Base-by-base conservation (phyloP, 2,797 vertebrate species). In the Coendou prehensilis region DNA sequence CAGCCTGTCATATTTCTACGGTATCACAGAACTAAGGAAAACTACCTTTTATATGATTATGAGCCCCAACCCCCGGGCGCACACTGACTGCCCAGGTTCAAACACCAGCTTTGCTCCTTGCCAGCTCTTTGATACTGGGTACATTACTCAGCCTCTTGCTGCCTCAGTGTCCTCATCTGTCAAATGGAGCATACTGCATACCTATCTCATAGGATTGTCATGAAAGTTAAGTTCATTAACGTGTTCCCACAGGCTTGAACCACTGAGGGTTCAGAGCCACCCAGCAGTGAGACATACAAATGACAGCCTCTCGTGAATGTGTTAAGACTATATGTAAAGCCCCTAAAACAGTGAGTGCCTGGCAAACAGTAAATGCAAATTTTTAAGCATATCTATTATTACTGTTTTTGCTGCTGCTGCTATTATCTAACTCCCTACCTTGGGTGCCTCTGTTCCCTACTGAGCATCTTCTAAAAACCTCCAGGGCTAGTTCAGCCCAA, bases 111-210 rank as follows among this genome's bases (percentile, higher is more conserved):
- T 59, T 79, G 57, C 52, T 63, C 30, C 17, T 94, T 79, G 75
- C 67, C 63, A 57, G 57, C 37, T 83, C 23, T 80, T 87, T 93
- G 81, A 87, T 52, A 81, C 71, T 80, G 20, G 57, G 50, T 45
- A 63, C 17, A 11, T 81, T 57, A 83, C 52, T 83, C 91, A 83
- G 45, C 69, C n/a, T 96, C 54, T 87, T 76, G 52, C 80, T 71
- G 63, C 56, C 75, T 92, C 88, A 15, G 52, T 82, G 33, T 75
- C 61, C 37, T 89, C 52, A 37, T 37, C 37, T 63, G 28, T 47
- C 83, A 91, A 84, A 73, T 76, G 80, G 57, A 93, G 37, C 79
- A 30, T 30, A 88, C 54, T 57, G 37, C 9, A 37, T 3, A 33
- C 63, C 26, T 17, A 69, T 75, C 30, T 83, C 92, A 83, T 37